Conservation (phyloP, 2,113 vertebrate genomes). For the Orientallactaga bullata region DNA sequence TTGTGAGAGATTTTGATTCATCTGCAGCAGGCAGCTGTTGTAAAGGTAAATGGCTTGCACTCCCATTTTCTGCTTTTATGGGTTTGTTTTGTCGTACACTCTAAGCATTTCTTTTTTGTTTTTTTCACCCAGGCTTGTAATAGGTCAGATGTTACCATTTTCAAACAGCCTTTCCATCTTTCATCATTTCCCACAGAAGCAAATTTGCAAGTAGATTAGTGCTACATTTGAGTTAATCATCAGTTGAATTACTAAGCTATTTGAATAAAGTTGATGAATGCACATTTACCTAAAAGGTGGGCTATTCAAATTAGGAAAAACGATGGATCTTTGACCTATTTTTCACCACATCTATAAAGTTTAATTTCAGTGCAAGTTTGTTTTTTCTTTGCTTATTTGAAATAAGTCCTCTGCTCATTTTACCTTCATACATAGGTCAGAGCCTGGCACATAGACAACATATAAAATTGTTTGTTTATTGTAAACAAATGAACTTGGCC, state of each 20-base stretch:
- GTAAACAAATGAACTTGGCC: neutral
- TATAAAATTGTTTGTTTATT: neutral
- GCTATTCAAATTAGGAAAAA: constrained; percentile 34
- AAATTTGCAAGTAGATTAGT: constrained; percentile 61
- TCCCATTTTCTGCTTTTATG: constrained; percentile 65
- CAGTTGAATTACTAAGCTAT: constrained; percentile 27
- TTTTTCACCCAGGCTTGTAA: constrained; percentile 60
- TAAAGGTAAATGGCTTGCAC: constrained; percentile 68
- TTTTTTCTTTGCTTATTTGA: neutral
- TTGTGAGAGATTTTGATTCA: constrained; percentile 80
- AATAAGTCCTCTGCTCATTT: neutral
- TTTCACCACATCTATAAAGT: neutral
- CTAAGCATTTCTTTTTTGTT: constrained; percentile 47
- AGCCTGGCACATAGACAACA: no score
- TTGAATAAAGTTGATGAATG: constrained; percentile 35
- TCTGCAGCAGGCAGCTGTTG: constrained; percentile 69
- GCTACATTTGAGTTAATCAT: constrained; percentile 63
- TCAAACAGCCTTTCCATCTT: constrained; percentile 56
- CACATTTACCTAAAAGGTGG: constrained; percentile 50
- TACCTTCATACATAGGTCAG: rapidly evolving
- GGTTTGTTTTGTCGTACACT: constrained; percentile 62
- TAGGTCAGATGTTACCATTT: constrained; percentile 76
- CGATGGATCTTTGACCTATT: neutral
- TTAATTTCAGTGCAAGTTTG: neutral
- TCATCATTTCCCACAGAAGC: constrained; percentile 53